A percentile compares a stretch with the other conserved stretches of the same genome.
Evolutionary conservation across 2,113 vertebrate genomes (phyloP).

Genomic region (Pedetes capensis): DNA sequence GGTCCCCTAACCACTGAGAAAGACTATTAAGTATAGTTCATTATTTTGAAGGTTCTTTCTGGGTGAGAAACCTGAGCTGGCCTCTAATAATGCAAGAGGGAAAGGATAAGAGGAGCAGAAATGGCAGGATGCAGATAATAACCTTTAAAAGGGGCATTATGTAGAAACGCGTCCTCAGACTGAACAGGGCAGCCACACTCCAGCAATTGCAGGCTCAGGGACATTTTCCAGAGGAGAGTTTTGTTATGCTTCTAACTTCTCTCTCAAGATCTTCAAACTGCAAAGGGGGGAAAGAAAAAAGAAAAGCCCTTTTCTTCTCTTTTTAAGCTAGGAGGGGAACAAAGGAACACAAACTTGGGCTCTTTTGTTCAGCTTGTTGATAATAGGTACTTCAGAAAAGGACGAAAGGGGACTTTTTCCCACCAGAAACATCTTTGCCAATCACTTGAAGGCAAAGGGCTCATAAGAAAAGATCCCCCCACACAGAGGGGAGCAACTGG

Average conservation of each 20-base stretch:
- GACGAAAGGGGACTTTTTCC: background rate
- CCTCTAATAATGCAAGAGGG: background rate
- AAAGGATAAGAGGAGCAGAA: too few relatives aligned
- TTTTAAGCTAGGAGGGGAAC: background rate
- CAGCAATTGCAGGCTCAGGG: background rate
- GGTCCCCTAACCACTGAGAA: background rate
- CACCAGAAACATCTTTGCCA: background rate
- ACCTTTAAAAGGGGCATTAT: background rate
- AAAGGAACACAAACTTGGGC: background rate
- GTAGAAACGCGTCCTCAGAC: background rate
- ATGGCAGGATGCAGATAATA: background rate
- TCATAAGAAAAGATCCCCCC: rapidly evolving
- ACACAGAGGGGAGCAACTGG: background rate
- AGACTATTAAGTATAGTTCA: background rate
- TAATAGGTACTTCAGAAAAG: background rate
- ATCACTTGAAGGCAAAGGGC: background rate
- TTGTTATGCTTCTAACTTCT: background rate
- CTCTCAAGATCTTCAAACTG: background rate
- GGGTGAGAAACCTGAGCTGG: background rate
- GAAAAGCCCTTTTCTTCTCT: background rate
- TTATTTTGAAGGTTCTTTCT: background rate
- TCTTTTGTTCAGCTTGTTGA: background rate
- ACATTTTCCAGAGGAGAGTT: slow-evolving; percentile 43
- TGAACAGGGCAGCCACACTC: background rate
- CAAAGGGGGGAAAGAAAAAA: background rate